Evolutionary conservation across 2,888 invertebrate species (phyloP).

Genomic region (Gymnocheta viridis): DNA sequence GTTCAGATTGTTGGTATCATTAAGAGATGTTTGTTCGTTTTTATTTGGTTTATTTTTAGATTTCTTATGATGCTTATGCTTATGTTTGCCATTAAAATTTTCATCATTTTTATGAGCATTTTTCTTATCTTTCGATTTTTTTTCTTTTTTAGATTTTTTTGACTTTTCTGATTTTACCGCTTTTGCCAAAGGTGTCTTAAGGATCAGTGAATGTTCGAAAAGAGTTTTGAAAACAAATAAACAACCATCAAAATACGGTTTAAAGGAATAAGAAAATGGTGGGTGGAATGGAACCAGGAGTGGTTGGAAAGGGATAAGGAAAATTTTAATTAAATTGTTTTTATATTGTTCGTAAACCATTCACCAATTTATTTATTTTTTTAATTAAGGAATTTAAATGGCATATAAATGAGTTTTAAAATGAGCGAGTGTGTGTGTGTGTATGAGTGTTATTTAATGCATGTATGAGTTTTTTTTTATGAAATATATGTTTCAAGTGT

Average conservation of each 20-base stretch:
- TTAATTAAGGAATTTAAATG: conserved; percentile 10
- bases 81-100: conserved; percentile 68
- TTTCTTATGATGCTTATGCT: conserved; percentile 67
- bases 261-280: background rate
- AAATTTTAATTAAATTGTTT: conserved; percentile 27
- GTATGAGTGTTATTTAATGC: conserved; percentile 42
- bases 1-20: conserved; percentile 21
- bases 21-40: conserved; percentile 16
- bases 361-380: conserved; percentile 42
- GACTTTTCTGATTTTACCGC: conserved; percentile 69
- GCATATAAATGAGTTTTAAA: conserved; percentile 21
- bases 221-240: conserved; percentile 11
- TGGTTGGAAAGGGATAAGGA: background rate
- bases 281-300: too few relatives aligned
- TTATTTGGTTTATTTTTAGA: conserved; percentile 60
- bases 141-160: conserved; percentile 72
- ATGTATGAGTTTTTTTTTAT: conserved; percentile 38
- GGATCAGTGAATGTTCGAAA: conserved; percentile 14
- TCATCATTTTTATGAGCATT: conserved; percentile 66
- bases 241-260: conserved; percentile 17
- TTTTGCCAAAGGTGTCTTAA: conserved; percentile 46
- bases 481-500: conserved; percentile 45
- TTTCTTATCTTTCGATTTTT: conserved; percentile 72
- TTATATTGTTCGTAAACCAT: conserved; percentile 46
- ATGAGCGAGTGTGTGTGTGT: conserved; percentile 35